Conservation (phyloP, 2,797 vertebrate genomes). For the Botia almorhae region DNA sequence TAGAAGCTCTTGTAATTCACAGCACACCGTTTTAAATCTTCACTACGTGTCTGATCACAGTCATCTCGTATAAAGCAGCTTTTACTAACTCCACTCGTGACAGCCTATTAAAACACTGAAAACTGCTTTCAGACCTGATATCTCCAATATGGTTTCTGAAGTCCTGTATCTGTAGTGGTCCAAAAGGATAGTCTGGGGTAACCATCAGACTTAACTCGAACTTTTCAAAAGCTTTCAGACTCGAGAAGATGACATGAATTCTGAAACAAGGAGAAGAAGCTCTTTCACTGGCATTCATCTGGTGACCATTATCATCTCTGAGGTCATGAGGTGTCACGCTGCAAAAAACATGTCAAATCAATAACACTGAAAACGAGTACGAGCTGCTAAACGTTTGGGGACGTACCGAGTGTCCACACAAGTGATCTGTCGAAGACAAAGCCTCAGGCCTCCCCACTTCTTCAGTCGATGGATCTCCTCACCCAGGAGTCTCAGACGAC, state of each 20-base stretch:
- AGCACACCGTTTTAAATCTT: not conserved
- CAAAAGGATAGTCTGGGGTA: constrained; percentile 58
- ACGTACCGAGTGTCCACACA: constrained; percentile 73
- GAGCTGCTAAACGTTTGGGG: not conserved
- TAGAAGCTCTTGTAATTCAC: not conserved
- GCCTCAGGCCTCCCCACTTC: constrained; percentile 73
- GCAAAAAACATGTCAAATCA: not conserved
- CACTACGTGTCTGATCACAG: not conserved
- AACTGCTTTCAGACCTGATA: constrained; percentile 68
- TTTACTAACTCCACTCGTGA: not conserved
- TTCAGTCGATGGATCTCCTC: constrained; percentile 77
- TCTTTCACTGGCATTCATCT: not conserved
- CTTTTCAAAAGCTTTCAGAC: constrained; percentile 69
- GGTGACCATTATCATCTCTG: too few species aligned
- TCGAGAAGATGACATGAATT: constrained; percentile 75
- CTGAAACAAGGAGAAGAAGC: constrained; percentile 55
- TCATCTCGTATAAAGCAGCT: not conserved
- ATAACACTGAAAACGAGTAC: not conserved
- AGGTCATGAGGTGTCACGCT: not conserved
- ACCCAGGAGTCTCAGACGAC: constrained; percentile 76
- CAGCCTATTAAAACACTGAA: not conserved
- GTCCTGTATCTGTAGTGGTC: constrained; percentile 65
- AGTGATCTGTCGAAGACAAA: constrained; percentile 72
- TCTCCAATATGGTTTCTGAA: constrained; percentile 73
- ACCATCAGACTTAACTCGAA: constrained; percentile 75